Conservation (phyloP, 1,140 invertebrate genomes). For the Heliconius eleuchia region DNA sequence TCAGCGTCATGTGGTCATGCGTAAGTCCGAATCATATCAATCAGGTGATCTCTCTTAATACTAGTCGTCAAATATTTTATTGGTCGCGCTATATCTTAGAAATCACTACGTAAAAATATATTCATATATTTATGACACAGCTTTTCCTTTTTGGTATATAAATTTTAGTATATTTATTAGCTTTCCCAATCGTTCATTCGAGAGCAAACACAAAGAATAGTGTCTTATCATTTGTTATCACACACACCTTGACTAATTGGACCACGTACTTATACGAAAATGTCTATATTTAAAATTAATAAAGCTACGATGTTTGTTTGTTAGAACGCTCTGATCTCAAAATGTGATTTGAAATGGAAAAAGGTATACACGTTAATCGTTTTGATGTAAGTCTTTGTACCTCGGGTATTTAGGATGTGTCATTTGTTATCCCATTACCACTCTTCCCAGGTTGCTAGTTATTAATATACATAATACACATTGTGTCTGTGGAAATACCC, state of each 20-base stretch:
- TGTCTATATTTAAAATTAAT: background rate
- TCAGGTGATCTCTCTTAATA: constrained; percentile 60
- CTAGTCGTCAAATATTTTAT: constrained; percentile 27
- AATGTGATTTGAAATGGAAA: background rate
- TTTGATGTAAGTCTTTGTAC: no score
- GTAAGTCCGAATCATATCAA: constrained; percentile 34
- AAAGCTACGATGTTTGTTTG: background rate
- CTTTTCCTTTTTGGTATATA: background rate
- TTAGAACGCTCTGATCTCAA: background rate
- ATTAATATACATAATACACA: no score
- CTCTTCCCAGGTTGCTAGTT: no score
- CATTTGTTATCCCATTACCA: no score
- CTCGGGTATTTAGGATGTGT: no score
- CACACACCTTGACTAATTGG: no score
- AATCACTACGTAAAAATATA: background rate
- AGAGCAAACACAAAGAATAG: no score
- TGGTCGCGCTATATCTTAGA: constrained; percentile 3
- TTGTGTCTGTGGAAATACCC: no score
- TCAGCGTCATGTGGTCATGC: constrained; percentile 53
- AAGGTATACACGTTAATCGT: no score
- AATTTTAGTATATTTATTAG: no score
- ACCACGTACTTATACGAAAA: background rate
- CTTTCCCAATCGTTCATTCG: no score
- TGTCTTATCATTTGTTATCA: no score
- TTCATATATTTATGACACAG: background rate